A percentile compares a stretch with the other conserved stretches of the same genome.
Evolutionary conservation across 2,888 invertebrate species (phyloP).

Genomic region (Pyrrhosoma nymphula): DNA sequence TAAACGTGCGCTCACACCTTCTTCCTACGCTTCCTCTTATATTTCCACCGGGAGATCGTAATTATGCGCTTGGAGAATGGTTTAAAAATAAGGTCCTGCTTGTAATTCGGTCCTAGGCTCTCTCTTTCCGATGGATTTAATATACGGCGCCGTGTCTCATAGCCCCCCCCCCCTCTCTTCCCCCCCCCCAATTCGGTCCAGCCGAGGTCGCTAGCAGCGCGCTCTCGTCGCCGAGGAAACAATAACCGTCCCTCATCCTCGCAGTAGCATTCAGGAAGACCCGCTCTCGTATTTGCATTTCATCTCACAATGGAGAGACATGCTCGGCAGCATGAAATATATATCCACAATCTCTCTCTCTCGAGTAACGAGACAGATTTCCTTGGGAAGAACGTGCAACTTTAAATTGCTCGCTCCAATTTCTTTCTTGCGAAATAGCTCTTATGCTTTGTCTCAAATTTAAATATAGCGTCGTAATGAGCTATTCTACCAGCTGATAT

Average conservation of each 20-base stretch:
- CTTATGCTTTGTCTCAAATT: too few species aligned
- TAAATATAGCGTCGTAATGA: too few species aligned
- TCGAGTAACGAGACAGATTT: too few species aligned
- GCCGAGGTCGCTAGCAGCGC: not conserved
- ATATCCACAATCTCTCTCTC: too few species aligned
- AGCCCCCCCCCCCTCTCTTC: not conserved
- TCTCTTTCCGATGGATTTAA: not conserved
- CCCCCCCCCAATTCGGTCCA: not conserved
- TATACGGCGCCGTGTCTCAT: not conserved
- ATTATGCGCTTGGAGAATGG: not conserved
- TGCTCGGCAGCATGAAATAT: too few species aligned
- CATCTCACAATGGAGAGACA: too few species aligned
- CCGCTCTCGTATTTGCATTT: not conserved
- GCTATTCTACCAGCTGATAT: too few species aligned
- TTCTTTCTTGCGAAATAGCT: too few species aligned
- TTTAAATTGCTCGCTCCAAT: too few species aligned
- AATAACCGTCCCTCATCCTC: not conserved
- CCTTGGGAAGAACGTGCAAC: too few species aligned
- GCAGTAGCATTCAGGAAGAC: not conserved
- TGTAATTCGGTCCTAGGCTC: not conserved
- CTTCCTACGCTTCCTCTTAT: not conserved
- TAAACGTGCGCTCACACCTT: not conserved
- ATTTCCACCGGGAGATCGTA: not conserved
- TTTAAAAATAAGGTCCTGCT: not conserved
- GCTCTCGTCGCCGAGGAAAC: not conserved